These are phyloP conservation scores for Rotaria macrura DNA, from an alignment of 2,888 invertebrate genomes.

Conservation along the genomic window DNA sequence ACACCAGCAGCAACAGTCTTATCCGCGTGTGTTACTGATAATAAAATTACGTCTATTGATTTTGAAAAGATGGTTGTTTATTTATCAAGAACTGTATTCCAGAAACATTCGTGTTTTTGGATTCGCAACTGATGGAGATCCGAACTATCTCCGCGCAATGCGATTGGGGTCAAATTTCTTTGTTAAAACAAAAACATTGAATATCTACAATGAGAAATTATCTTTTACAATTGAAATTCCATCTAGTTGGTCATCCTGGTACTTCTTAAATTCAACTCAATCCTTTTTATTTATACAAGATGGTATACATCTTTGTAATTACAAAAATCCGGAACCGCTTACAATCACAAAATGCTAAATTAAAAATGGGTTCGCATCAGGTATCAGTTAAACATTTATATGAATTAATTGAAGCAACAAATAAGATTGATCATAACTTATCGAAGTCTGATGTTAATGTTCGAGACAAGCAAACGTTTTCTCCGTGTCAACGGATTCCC, in stretches of 20 bases:
- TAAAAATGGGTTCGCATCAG: background rate
- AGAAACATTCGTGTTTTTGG: background rate
- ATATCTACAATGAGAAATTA: background rate
- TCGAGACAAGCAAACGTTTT: background rate
- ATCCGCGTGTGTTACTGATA: background rate
- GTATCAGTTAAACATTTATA: background rate
- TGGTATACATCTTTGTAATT: background rate
- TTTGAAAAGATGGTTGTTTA: background rate
- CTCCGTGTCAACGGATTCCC: background rate
- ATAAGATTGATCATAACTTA: background rate
- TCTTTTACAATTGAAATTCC: background rate
- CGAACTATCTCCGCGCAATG: background rate
- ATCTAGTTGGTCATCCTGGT: background rate
- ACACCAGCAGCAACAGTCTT: background rate
- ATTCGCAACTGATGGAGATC: background rate
- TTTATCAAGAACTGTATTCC: background rate
- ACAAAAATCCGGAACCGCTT: background rate
- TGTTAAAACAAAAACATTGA: background rate
- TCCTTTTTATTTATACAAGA: background rate
- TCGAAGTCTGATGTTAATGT: background rate
- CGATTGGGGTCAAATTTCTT: background rate
- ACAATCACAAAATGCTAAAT: background rate
- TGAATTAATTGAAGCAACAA: background rate
- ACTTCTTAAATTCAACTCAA: too few species aligned
- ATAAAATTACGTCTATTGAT: background rate